These are phyloP conservation scores for Dicyrtomina minuta DNA, from an alignment of 2,888 invertebrate species.

Conservation along the genomic window DNA sequence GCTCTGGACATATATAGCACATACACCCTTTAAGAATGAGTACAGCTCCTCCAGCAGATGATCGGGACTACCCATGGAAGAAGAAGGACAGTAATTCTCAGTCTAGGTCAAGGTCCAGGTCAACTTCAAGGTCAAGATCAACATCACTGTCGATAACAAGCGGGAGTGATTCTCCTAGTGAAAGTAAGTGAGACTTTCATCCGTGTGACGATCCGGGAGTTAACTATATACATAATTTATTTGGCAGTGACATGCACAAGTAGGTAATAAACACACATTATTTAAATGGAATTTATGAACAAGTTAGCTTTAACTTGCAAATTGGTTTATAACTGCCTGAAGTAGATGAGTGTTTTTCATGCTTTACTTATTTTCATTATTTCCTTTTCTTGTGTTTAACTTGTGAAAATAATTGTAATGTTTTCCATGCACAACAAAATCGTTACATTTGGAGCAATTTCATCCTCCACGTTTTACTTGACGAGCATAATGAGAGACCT, in stretches of 20 bases:
- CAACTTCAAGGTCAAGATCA: too few relatives aligned
- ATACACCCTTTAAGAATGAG: too few relatives aligned
- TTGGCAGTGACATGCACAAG: slow-evolving; percentile 54
- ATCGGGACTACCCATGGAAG: slow-evolving; percentile 7
- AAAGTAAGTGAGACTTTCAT: slow-evolving; percentile 46
- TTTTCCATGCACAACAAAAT: slow-evolving; percentile 40
- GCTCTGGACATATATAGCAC: neutral
- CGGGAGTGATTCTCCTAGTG: neutral
- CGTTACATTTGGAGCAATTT: slow-evolving; percentile 64
- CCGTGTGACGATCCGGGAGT: slow-evolving; percentile 55
- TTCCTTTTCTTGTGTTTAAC: too few relatives aligned
- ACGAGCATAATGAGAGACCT: slow-evolving; percentile 63
- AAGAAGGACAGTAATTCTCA: too few relatives aligned
- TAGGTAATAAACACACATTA: slow-evolving; percentile 52
- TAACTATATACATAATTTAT: slow-evolving; percentile 55
- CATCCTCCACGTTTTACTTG: slow-evolving; percentile 64
- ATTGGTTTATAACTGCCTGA: too few relatives aligned
- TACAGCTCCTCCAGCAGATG: slow-evolving; percentile 4
- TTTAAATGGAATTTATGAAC: too few relatives aligned
- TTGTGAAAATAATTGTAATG: neutral
- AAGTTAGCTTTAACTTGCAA: too few relatives aligned
- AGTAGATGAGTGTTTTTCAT: too few relatives aligned
- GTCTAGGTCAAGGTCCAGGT: too few relatives aligned
- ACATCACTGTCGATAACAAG: neutral
- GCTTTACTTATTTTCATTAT: too few relatives aligned